phyloP scores from a whole-genome alignment of 2,888 invertebrate species.

The Chymomyza amoena region DNA sequence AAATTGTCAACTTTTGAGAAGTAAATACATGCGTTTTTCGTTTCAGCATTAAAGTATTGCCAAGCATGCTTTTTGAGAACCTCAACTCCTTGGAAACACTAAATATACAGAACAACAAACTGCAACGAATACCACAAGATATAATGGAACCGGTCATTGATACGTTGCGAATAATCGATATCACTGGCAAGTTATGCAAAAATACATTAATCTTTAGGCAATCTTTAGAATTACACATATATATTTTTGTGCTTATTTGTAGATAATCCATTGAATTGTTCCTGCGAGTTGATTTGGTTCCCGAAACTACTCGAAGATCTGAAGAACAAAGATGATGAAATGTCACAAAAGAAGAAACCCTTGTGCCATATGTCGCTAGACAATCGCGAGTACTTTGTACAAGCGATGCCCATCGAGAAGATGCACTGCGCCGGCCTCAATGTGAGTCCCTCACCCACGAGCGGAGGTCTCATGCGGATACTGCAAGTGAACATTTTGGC shows the following conservation, averaged over 20 bases:
- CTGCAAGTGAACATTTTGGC: slow-evolving; percentile 75
- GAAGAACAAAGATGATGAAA: slow-evolving; percentile 90
- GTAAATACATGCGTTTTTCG: neutral
- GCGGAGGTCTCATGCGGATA: slow-evolving; percentile 73
- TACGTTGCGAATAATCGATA: slow-evolving; percentile 90
- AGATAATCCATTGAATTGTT: slow-evolving; percentile 94
- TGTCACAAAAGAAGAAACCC: slow-evolving; percentile 92
- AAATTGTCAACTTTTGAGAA: neutral
- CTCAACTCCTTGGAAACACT: slow-evolving; percentile 93
- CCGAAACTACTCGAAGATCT: slow-evolving; percentile 88
- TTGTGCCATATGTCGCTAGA: slow-evolving; percentile 89
- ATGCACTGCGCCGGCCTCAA: slow-evolving; percentile 89
- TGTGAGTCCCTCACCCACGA: slow-evolving; percentile 74
- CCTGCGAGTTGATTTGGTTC: slow-evolving; percentile 94
- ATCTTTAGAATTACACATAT: neutral
- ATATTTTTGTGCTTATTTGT: slow-evolving; percentile 31
- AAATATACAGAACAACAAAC: slow-evolving; percentile 92
- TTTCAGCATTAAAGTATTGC: slow-evolving; percentile 88
- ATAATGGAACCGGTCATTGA: slow-evolving; percentile 93
- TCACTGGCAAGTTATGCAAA: slow-evolving; percentile 85
- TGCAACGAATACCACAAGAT: slow-evolving; percentile 90
- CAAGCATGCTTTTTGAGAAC: slow-evolving; percentile 91
- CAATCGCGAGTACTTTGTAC: slow-evolving; percentile 90
- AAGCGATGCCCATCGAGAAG: slow-evolving; percentile 88
- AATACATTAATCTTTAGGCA: neutral